Percentiles rank a stretch among this genome's conserved stretches.
phyloP scores from a whole-genome alignment of 2,113 vertebrate species.

The Blennius ocellaris region DNA sequence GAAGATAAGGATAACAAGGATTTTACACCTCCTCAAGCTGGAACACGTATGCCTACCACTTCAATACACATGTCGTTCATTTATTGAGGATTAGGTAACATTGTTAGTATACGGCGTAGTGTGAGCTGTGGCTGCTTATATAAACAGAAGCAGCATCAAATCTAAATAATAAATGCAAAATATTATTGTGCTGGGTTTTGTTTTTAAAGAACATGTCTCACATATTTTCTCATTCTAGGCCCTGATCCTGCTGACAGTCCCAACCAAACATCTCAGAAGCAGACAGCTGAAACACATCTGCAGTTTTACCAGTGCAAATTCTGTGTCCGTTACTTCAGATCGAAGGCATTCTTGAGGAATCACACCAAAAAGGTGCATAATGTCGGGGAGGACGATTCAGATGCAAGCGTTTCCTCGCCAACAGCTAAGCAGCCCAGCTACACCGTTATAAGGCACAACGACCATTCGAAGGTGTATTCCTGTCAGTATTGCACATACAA shows the following conservation, averaged over 20 bases:
- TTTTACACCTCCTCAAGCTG: constrained; percentile 87
- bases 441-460: constrained; percentile 88
- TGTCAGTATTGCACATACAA: constrained; percentile 98
- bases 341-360: constrained; percentile 95
- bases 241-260: constrained; percentile 87
- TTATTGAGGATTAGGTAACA: constrained; percentile 43
- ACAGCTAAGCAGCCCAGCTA: constrained; percentile 83
- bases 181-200: background rate
- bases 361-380: constrained; percentile 96
- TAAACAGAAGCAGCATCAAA: background rate
- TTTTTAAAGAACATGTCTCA: background rate
- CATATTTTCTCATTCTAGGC: constrained; percentile 81
- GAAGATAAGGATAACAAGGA: constrained; percentile 91
- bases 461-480: constrained; percentile 92
- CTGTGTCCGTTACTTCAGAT: constrained; percentile 98
- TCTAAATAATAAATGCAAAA: background rate
- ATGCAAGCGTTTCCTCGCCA: constrained; percentile 82
- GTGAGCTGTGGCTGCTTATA: background rate
- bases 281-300: constrained; percentile 85
- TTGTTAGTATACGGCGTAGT: background rate
- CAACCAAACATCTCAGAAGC: constrained; percentile 87
- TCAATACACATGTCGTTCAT: constrained; percentile 51
- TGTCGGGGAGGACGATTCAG: constrained; percentile 76
- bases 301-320: constrained; percentile 99
- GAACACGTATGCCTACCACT: constrained; percentile 85